These are phyloP conservation scores for Girardinichthys multiradiatus DNA, from an alignment of 2,113 vertebrate genomes.

Conservation along the genomic window DNA sequence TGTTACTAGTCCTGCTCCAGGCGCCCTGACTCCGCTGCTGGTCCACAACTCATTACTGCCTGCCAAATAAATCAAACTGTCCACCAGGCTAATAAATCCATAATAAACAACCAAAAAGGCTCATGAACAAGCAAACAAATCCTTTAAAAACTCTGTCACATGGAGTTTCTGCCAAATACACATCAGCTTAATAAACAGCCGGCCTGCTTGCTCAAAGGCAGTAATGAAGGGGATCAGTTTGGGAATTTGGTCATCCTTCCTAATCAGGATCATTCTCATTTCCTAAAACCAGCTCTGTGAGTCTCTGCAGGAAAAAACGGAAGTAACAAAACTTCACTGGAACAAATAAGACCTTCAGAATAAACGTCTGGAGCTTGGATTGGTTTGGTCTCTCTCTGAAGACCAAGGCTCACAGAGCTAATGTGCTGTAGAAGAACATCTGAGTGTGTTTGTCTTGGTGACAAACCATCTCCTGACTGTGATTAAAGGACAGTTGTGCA, in stretches of 20 bases:
- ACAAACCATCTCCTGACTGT: no score
- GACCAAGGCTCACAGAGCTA: no score
- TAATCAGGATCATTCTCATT: no score
- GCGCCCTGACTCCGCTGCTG: neutral
- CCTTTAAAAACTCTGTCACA: neutral
- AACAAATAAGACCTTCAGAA: no score
- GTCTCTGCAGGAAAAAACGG: no score
- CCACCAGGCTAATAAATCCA: slow-evolving; percentile 1
- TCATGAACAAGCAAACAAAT: slow-evolving; percentile 3
- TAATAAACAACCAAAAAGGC: slow-evolving; percentile 7
- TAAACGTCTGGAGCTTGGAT: no score
- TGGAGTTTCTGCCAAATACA: neutral
- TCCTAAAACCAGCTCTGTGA: no score
- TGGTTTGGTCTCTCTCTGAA: no score
- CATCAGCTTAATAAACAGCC: neutral
- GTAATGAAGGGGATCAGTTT: neutral
- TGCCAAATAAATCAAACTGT: neutral
- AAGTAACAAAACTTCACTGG: no score
- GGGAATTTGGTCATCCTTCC: no score
- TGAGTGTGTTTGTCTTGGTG: no score
- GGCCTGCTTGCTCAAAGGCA: slow-evolving; percentile 4
- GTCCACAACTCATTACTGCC: neutral
- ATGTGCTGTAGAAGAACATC: no score
- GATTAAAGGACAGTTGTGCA: neutral
- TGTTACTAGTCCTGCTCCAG: neutral